A percentile compares a stretch with the other conserved stretches of the same genome.
Conservation (phyloP, 2,113 vertebrate genomes). For the Lates calcarifer region DNA sequence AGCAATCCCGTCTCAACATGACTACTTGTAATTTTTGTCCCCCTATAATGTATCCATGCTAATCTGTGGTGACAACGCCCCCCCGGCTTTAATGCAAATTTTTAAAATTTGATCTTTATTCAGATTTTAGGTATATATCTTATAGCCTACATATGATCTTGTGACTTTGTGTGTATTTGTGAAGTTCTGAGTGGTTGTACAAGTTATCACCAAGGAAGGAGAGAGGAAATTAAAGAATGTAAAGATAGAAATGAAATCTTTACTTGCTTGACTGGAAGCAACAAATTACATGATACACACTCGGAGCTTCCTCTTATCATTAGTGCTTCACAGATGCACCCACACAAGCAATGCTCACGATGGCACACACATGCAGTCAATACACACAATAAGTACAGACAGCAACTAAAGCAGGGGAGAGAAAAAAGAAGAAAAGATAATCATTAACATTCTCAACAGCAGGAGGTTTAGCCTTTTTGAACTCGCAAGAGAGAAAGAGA, state of each 20-base stretch:
- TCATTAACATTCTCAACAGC: conserved; percentile 45
- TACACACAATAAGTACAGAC: conserved; percentile 23
- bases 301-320: conserved; percentile 33
- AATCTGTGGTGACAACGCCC: no score
- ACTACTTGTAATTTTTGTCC: no score
- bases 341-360: conserved; percentile 23
- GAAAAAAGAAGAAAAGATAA: conserved; percentile 24
- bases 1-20: no score
- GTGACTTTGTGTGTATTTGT: no score
- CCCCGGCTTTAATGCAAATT: no score
- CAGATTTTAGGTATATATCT: no score
- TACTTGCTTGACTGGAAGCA: conserved; percentile 11
- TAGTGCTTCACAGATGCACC: conserved; percentile 48
- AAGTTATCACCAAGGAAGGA: neutral
- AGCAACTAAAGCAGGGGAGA: conserved; percentile 5
- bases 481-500: conserved; percentile 3
- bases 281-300: conserved; percentile 2
- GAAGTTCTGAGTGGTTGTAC: neutral
- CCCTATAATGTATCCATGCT: no score
- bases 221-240: neutral
- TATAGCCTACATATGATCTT: no score
- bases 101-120: no score
- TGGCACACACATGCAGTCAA: neutral
- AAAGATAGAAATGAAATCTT: conserved; percentile 6
- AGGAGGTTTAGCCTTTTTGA: conserved; percentile 43